Evolutionary conservation across 2,888 invertebrate genomes (phyloP).

Genomic region (Rhabditoides inermis): DNA sequence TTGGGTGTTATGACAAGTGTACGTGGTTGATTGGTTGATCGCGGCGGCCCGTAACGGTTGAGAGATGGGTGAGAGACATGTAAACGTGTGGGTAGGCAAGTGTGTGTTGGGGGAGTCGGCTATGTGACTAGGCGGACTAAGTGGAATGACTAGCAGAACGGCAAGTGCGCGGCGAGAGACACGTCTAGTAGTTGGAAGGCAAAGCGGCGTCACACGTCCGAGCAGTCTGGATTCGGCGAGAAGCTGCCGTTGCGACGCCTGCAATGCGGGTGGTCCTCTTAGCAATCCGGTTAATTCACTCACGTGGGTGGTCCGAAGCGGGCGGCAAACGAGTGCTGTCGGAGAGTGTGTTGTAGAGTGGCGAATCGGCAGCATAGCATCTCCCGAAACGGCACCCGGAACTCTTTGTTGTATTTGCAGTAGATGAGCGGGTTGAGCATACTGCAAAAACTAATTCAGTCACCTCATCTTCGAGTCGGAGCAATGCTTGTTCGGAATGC

Average conservation of each 20-base stretch:
- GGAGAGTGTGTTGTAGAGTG: conserved; percentile 48
- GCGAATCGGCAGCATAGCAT: conserved; percentile 51
- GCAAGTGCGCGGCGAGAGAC: neutral
- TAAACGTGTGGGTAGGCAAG: neutral
- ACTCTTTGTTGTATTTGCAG: conserved; percentile 61
- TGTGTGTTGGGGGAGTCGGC: neutral
- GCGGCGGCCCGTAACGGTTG: no score
- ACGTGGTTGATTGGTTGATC: no score
- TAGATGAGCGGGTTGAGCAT: conserved; percentile 76
- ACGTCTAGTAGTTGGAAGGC: neutral
- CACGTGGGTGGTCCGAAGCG: conserved; percentile 45
- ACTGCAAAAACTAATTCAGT: conserved; percentile 26
- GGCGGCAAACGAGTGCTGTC: conserved; percentile 46
- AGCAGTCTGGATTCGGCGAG: neutral
- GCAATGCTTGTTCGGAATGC: neutral
- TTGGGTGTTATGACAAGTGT: no score
- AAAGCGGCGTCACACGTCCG: neutral
- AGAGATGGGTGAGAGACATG: conserved; percentile 1
- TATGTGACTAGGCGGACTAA: neutral
- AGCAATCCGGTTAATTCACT: conserved; percentile 7
- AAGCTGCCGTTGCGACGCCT: no score
- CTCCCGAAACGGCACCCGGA: conserved; percentile 51
- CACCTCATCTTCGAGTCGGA: neutral
- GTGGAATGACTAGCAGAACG: neutral
- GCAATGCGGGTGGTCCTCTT: no score